phyloP scores from a whole-genome alignment of 2,888 invertebrate genomes.

The Xestia rhomboidea region DNA sequence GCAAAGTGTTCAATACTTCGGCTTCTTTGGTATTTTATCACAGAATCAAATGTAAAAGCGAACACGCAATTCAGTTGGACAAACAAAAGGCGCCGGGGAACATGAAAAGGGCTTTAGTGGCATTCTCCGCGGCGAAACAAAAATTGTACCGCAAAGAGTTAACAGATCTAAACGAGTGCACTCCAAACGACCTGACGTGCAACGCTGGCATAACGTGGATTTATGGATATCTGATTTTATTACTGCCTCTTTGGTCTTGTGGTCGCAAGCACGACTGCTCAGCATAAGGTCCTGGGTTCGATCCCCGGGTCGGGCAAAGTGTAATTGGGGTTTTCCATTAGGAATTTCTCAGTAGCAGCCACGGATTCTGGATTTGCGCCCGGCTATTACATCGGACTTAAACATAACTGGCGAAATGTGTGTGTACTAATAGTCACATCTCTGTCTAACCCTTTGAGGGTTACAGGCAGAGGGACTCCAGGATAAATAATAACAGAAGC shows the following conservation, averaged over 20 bases:
- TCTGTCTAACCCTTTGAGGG: too few relatives aligned
- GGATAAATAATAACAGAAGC: not conserved
- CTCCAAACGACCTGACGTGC: slow-evolving; percentile 62
- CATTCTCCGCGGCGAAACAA: slow-evolving; percentile 78
- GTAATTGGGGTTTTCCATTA: too few relatives aligned
- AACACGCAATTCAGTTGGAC: slow-evolving; percentile 63
- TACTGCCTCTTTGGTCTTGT: not conserved
- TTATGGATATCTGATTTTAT: slow-evolving; percentile 38
- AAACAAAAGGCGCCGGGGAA: slow-evolving; percentile 76
- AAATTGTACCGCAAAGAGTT: slow-evolving; percentile 78
- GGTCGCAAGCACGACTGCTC: too few relatives aligned
- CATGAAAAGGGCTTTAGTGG: slow-evolving; percentile 82
- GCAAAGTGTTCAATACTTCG: slow-evolving; percentile 49
- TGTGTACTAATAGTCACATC: too few relatives aligned
- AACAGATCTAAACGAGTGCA: slow-evolving; percentile 83
- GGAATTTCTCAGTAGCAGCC: too few relatives aligned
- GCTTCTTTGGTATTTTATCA: slow-evolving; percentile 64
- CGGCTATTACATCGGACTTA: too few relatives aligned
- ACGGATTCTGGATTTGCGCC: too few relatives aligned
- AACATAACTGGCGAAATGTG: too few relatives aligned
- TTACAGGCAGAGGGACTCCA: not conserved
- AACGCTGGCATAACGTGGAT: slow-evolving; percentile 59
- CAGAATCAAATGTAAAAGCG: slow-evolving; percentile 62
- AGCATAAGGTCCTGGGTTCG: too few relatives aligned
- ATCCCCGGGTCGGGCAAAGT: too few relatives aligned